A percentile compares a stretch with the other conserved stretches of the same genome.
These are phyloP conservation scores for Caradrina clavipalpis DNA, from an alignment of 2,888 invertebrate species.

Conservation along the genomic window DNA sequence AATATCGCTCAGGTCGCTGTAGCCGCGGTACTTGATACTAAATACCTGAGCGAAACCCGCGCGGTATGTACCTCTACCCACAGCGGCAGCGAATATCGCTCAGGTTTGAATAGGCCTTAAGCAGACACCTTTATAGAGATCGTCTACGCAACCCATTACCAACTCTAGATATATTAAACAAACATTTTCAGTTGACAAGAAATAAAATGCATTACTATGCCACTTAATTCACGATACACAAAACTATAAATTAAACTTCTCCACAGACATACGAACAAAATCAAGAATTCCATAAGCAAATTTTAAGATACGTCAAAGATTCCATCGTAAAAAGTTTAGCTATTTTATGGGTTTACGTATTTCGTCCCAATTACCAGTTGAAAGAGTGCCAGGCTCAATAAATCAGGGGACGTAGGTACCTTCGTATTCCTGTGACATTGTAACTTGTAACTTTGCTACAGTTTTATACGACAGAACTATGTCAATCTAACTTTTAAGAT, in stretches of 20 bases:
- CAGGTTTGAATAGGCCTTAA: no score
- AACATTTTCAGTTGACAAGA: conserved; percentile 27
- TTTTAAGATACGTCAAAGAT: conserved; percentile 65
- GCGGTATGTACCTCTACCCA: no score
- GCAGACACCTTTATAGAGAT: neutral
- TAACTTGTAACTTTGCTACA: conserved; percentile 84
- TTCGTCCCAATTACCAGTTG: conserved; percentile 85
- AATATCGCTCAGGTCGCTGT: no score
- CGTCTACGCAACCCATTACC: conserved; percentile 11
- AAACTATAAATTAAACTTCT: conserved; percentile 43
- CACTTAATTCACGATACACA: conserved; percentile 25
- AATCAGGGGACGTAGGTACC: conserved; percentile 75
- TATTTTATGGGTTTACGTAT: conserved; percentile 77
- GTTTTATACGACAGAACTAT: conserved; percentile 87
- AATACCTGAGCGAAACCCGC: no score
- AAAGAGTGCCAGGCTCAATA: conserved; percentile 84
- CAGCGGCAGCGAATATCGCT: no score
- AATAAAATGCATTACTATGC: conserved; percentile 28
- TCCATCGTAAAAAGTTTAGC: conserved; percentile 73
- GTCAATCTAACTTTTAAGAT: conserved; percentile 90
- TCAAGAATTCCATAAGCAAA: conserved; percentile 48
- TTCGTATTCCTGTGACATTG: conserved; percentile 82
- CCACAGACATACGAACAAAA: conserved; percentile 43
- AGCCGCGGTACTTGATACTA: no score
- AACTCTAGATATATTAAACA: conserved; percentile 22